Conservation (phyloP, 2,113 vertebrate genomes). For the Chrysochloris asiatica region DNA sequence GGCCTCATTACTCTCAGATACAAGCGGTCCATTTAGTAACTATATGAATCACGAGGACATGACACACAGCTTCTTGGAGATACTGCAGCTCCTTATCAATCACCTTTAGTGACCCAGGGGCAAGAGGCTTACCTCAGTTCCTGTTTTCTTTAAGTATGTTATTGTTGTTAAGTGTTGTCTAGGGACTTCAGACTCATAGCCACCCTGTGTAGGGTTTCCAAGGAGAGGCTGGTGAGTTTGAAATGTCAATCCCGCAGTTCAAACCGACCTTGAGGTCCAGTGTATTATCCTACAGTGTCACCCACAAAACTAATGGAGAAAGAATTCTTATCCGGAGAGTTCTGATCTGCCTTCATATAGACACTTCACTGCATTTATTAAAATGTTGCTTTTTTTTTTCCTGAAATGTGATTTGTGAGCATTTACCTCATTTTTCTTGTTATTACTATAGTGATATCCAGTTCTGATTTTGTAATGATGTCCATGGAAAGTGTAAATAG, state of each 20-base stretch:
- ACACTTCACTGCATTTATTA: not conserved
- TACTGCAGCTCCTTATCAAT: not conserved
- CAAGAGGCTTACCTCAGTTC: not conserved
- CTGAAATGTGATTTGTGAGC: conserved; percentile 25
- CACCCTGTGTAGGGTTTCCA: too few species aligned
- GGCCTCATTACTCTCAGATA: not conserved
- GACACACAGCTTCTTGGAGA: not conserved
- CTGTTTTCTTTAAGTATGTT: not conserved
- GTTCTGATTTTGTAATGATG: conserved; percentile 1
- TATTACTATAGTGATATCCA: not conserved
- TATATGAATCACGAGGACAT: not conserved
- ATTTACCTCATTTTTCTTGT: not conserved
- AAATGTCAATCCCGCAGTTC: too few species aligned
- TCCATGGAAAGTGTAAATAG: not conserved
- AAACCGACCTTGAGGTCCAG: too few species aligned
- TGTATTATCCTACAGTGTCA: too few species aligned
- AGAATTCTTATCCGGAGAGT: not conserved
- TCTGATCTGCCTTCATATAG: not conserved
- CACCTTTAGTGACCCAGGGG: not conserved
- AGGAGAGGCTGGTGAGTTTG: too few species aligned
- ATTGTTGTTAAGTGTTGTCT: too few species aligned
- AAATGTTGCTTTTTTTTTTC: conserved; percentile 9
- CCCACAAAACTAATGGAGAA: too few species aligned
- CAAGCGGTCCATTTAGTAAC: not conserved
- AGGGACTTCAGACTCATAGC: too few species aligned